These are phyloP conservation scores for Rhinichthys osculus DNA, from an alignment of 2,797 vertebrate species.

Conservation along the genomic window DNA sequence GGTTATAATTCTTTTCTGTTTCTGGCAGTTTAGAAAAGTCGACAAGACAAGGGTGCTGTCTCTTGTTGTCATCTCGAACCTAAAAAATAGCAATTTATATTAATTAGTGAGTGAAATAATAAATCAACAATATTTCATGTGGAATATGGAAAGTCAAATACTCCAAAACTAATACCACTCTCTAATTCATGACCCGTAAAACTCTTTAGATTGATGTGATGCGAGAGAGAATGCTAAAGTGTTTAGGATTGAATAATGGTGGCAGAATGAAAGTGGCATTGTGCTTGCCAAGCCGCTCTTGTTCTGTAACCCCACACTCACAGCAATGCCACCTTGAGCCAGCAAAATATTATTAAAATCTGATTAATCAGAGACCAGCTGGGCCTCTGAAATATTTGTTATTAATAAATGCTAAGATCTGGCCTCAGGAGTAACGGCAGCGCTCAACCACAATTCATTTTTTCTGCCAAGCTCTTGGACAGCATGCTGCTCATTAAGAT, in stretches of 20 bases:
- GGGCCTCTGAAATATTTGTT: constrained; percentile 64
- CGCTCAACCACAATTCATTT: constrained; percentile 66
- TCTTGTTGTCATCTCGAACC: constrained; percentile 98
- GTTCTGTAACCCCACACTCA: constrained; percentile 41
- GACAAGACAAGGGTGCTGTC: constrained; percentile 97
- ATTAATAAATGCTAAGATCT: constrained; percentile 65
- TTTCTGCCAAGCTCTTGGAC: constrained; percentile 61
- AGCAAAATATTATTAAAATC: constrained; percentile 60
- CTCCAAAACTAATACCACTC: constrained; percentile 14
- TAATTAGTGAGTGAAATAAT: not conserved
- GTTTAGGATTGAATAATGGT: constrained; percentile 47
- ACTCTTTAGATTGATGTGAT: constrained; percentile 25
- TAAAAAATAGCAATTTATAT: constrained; percentile 66
- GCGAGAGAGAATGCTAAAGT: constrained; percentile 23
- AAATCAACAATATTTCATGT: constrained; percentile 9
- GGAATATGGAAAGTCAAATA: not conserved
- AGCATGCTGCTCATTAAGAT: constrained; percentile 65
- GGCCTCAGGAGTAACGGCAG: constrained; percentile 48
- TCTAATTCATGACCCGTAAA: constrained; percentile 9
- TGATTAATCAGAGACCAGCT: constrained; percentile 67
- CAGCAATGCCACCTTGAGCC: constrained; percentile 63
- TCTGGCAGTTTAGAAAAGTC: constrained; percentile 97
- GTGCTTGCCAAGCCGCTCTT: constrained; percentile 54
- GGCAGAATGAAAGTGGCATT: constrained; percentile 16
- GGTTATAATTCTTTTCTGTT: constrained; percentile 98